These are phyloP conservation scores for Leptopilina myrica DNA, from an alignment of 2,888 invertebrate species.

Conservation along the genomic window DNA sequence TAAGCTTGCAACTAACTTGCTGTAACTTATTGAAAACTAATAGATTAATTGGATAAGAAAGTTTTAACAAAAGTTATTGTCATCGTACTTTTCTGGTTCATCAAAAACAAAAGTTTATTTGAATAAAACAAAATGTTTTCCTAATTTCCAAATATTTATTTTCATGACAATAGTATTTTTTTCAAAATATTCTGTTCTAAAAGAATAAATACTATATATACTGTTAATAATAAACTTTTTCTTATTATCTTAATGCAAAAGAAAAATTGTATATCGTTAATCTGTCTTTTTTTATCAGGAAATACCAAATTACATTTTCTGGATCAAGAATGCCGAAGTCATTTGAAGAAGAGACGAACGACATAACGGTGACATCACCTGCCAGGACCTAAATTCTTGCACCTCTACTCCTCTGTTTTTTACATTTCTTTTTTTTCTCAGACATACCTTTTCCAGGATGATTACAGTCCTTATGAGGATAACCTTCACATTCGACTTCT, in stretches of 20 bases:
- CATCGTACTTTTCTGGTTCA: no score
- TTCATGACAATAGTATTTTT: no score
- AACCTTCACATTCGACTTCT: constrained; percentile 15
- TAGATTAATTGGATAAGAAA: no score
- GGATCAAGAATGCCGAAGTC: constrained; percentile 21
- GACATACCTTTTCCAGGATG: constrained; percentile 13
- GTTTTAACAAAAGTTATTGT: no score
- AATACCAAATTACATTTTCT: constrained; percentile 5
- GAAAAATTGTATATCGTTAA: neutral
- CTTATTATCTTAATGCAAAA: neutral
- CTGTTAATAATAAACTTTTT: neutral
- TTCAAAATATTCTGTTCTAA: no score
- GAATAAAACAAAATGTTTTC: no score
- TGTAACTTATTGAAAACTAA: no score
- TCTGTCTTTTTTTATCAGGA: neutral
- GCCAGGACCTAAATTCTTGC: constrained; percentile 34
- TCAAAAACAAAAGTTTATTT: no score
- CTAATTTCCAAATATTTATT: no score
- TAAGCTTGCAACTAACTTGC: no score
- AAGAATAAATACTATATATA: no score
- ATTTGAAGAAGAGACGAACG: constrained; percentile 35
- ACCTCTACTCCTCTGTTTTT: constrained; percentile 7
- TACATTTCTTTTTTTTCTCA: neutral
- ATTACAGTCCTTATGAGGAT: constrained; percentile 21
- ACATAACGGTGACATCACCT: constrained; percentile 34